phyloP scores from a whole-genome alignment of 2,113 vertebrate genomes.

The Laticauda colubrina region DNA sequence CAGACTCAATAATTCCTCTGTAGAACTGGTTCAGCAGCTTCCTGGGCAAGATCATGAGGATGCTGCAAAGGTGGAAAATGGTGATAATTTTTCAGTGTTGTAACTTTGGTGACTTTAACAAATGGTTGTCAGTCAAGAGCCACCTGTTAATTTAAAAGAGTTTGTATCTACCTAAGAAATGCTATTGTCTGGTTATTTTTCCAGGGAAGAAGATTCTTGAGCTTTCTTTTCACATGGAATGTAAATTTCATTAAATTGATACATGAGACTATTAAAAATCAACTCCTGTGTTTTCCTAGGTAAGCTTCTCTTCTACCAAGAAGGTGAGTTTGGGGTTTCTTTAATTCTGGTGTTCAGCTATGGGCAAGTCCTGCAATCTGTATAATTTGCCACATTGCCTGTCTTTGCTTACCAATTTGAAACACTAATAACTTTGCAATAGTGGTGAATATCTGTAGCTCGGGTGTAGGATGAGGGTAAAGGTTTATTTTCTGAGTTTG shows the following conservation, averaged over 20 bases:
- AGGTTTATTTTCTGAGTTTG: no score
- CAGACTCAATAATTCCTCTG: no score
- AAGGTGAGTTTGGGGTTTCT: background rate
- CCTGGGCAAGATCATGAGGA: background rate
- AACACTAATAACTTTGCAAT: background rate
- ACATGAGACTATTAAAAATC: constrained; percentile 92
- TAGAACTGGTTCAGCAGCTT: no score
- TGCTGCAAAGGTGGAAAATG: background rate
- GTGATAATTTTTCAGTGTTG: background rate
- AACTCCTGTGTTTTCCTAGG: constrained; percentile 85
- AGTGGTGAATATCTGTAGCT: no score
- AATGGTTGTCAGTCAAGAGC: background rate
- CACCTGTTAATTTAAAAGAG: background rate
- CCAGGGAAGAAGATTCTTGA: constrained; percentile 92
- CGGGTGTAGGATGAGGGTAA: no score
- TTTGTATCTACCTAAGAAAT: background rate
- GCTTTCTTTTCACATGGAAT: constrained; percentile 91
- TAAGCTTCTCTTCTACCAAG: constrained; percentile 62
- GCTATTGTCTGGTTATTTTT: constrained; percentile 8
- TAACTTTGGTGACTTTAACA: background rate
- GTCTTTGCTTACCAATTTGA: background rate
- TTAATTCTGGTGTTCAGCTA: constrained; percentile 3
- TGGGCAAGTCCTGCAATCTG: background rate
- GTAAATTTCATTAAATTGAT: constrained; percentile 87
- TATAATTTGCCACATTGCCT: background rate